Conservation (phyloP, 30 jellyfish, hydroid and myxozoan genomes). For the Aurelia aurita region DNA sequence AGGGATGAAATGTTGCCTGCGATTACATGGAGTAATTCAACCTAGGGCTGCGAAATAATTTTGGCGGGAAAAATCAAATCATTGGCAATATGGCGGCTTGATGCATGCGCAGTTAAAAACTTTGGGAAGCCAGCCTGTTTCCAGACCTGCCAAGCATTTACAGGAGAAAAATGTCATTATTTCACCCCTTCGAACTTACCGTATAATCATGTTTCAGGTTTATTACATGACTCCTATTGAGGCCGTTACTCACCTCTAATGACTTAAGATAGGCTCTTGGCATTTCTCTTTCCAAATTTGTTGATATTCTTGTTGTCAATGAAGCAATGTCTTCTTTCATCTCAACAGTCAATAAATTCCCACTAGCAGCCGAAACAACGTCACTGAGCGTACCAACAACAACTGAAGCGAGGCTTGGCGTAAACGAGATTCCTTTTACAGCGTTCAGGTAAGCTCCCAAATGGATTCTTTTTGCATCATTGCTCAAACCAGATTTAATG, state of each 20-base stretch:
- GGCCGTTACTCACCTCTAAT: background rate
- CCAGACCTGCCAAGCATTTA: too few species aligned
- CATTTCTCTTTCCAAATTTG: background rate
- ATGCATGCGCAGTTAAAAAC: too few species aligned
- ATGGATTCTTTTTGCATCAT: slow-evolving; percentile 9
- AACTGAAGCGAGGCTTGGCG: slow-evolving; percentile 21
- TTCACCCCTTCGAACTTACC: too few species aligned
- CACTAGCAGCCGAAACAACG: background rate
- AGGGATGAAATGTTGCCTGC: too few species aligned
- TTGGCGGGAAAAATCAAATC: too few species aligned
- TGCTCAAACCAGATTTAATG: slow-evolving; percentile 15
- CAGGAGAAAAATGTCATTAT: too few species aligned
- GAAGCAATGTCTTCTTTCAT: slow-evolving; percentile 18
- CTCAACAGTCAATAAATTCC: slow-evolving; percentile 1
- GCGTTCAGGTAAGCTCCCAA: slow-evolving; percentile 24
- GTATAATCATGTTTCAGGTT: too few species aligned
- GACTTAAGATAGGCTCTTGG: background rate
- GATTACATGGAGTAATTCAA: too few species aligned
- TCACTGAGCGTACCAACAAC: slow-evolving; percentile 11
- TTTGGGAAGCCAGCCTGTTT: too few species aligned
- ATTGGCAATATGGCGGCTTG: too few species aligned
- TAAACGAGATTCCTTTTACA: background rate
- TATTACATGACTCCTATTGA: too few species aligned
- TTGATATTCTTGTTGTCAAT: background rate
- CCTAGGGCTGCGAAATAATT: too few species aligned